Evolutionary conservation across 2,113 vertebrate species (phyloP).

Genomic region (Taurulus bubalis): DNA sequence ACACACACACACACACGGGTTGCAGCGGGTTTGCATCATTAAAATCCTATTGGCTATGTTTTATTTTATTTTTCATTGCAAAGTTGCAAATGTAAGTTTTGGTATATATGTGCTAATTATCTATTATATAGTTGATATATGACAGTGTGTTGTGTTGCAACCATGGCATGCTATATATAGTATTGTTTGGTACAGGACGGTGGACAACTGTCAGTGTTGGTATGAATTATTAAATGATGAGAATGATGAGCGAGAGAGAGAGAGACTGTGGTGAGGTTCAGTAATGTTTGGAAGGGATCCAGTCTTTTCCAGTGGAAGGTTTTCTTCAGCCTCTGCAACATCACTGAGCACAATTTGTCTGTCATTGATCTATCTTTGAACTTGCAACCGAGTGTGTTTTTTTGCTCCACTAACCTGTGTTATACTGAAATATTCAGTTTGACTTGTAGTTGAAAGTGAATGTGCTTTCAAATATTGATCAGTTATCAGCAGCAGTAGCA

Average conservation of each 20-base stretch:
- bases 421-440: not conserved
- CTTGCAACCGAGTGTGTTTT: not conserved
- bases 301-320: not conserved
- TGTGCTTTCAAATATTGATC: constrained; percentile 1
- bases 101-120: not conserved
- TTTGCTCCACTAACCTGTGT: not conserved
- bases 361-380: constrained; percentile 3
- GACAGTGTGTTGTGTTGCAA: not conserved
- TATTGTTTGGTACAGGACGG: constrained; percentile 16
- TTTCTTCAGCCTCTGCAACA: constrained; percentile 2
- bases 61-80: not conserved
- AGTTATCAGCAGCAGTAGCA: not conserved
- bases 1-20: not conserved
- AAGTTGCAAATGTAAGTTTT: not conserved
- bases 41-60: not conserved
- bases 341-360: constrained; percentile 3
- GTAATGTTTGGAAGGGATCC: not conserved
- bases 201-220: constrained; percentile 16
- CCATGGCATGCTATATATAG: constrained; percentile 23
- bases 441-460: not conserved
- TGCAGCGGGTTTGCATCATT: constrained; percentile 4
- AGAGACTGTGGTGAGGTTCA: constrained; percentile 14
- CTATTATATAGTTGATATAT: not conserved
- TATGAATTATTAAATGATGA: constrained; percentile 50
- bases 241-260: constrained; percentile 4